phyloP scores from a whole-genome alignment of 2,113 vertebrate genomes.

The Alethe diademata region DNA sequence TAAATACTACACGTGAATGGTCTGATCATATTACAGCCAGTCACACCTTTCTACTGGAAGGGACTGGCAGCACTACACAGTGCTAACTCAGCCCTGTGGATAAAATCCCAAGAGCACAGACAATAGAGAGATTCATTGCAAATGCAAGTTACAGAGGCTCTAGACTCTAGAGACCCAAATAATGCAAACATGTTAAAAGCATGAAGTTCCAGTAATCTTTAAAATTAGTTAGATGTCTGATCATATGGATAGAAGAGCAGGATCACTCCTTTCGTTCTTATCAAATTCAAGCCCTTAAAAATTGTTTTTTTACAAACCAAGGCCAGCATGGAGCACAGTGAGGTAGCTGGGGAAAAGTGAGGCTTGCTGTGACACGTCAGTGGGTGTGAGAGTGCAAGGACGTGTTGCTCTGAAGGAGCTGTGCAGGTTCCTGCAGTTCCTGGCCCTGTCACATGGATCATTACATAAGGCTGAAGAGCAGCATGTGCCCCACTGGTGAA shows the following conservation, averaged over 20 bases:
- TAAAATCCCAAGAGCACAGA: neutral
- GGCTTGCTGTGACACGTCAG: neutral
- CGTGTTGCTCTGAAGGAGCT: neutral
- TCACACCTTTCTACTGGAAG: neutral
- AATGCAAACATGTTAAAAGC: neutral
- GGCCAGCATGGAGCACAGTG: neutral
- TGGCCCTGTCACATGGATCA: neutral
- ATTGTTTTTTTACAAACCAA: neutral
- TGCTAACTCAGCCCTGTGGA: neutral
- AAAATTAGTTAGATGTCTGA: neutral
- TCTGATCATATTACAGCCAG: neutral
- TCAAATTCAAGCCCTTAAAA: neutral
- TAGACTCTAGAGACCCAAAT: neutral
- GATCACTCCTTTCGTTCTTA: neutral
- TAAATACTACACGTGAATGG: neutral
- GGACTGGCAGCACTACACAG: neutral
- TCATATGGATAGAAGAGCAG: neutral
- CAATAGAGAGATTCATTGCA: neutral
- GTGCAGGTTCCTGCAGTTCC: neutral
- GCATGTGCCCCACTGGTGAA: fast-evolving
- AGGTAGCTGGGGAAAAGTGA: neutral
- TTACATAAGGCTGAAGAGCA: neutral
- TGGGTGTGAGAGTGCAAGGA: neutral
- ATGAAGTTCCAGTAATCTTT: neutral
- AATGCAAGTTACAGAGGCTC: neutral